These are phyloP conservation scores for Melanostigma gelatinosum DNA, from an alignment of 2,113 vertebrate genomes.

Conservation along the genomic window DNA sequence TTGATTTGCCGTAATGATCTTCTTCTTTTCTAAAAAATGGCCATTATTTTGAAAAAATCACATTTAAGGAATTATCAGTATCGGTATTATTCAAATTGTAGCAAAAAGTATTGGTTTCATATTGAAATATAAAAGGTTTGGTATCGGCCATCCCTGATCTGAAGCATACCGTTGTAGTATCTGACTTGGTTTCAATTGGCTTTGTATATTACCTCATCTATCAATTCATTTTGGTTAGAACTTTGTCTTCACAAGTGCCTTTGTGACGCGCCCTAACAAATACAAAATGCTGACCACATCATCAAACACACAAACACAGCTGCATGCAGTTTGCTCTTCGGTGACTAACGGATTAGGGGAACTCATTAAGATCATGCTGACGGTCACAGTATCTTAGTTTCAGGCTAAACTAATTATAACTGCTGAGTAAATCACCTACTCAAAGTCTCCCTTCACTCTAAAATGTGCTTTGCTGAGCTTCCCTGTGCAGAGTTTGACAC, in stretches of 20 bases:
- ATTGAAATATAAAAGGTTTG: too few species aligned
- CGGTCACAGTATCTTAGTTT: neutral
- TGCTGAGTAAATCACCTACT: conserved; percentile 9
- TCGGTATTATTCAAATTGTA: neutral
- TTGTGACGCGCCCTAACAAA: neutral
- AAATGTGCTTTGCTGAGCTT: neutral
- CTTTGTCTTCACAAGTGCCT: neutral
- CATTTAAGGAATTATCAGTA: neutral
- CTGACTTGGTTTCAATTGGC: neutral
- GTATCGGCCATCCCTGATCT: too few species aligned
- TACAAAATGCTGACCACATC: neutral
- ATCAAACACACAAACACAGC: neutral
- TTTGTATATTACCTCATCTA: neutral
- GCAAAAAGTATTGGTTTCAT: neutral
- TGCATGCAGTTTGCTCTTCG: neutral
- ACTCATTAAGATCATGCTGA: neutral
- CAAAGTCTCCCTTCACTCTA: neutral
- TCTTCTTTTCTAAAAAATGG: neutral
- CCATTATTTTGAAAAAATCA: neutral
- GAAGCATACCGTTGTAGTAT: too few species aligned
- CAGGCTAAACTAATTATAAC: conserved; percentile 12
- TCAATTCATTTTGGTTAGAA: neutral
- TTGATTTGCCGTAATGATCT: neutral
- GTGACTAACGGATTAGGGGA: neutral
- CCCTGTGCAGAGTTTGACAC: neutral